Evolutionary conservation across 2,113 vertebrate species (phyloP), one percentile per base, ranked within the genome.

Genomic region (Blennius ocellaris): DNA sequence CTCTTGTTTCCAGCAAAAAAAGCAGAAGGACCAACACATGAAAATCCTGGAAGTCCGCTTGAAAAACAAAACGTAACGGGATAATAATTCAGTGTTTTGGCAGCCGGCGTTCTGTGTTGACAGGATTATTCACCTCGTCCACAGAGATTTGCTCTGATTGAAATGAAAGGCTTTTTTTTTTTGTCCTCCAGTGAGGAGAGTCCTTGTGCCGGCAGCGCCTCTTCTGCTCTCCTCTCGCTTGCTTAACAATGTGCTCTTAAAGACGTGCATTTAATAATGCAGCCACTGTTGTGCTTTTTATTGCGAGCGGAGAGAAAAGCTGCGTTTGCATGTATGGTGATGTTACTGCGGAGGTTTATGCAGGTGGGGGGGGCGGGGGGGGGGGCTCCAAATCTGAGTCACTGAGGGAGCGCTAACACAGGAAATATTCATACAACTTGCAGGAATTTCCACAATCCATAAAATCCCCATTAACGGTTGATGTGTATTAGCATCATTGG

Each of bases 61-160:
- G 11, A 75, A 83, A 82, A 85, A 73, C 44, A 75, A 80, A 84
- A 70, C 52, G 81, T 84, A 83, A 89, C 80, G 86, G 83, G 79
- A 87, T 81, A 74, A 83, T 87, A 81, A 89, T 82, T 86, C 30
- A 57, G 67, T 50, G 65, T 78, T 84, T 84, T 81, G 75, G 82
- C 86, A 73, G 79, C 62, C 45, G 6, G 50, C 5, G 8, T 51
- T 8, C 59, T 15, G 66, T 73, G 73, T 78, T 68, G 80, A 84
- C 69, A 73, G 80, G 78, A 85, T 89, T 89, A 85, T 91, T 85
- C 69, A 81, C 75, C 62, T 79, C 70, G 48, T 76, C 74, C 75
- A 54, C 11, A 56, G 74, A 86, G 73, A 80, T 76, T 73, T n/a
- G 11, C 74, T 78, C 73, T 64, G 78, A 76, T 77, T 76, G 69